Evolutionary conservation across 1,140 invertebrate genomes (phyloP), one percentile per base, ranked within the genome.

Genomic region (Drosophila teissieri): DNA sequence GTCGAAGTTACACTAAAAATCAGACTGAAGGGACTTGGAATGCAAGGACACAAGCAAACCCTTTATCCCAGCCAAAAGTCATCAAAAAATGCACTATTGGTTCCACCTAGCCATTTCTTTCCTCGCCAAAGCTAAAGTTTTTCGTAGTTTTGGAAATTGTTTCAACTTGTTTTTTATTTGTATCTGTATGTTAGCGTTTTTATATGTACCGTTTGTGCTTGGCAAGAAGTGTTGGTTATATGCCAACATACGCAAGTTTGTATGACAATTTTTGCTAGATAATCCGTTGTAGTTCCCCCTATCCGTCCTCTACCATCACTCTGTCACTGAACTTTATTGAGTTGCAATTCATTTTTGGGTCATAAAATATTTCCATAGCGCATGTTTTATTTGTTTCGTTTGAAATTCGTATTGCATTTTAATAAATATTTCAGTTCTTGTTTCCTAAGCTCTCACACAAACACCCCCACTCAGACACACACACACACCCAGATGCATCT

Each of bases 371-470:
- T 75, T 67, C 61, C 78, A 62, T 52, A 24, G 46, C 61, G 82
- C 82, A 86, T 86, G 83, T 88, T 70, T 78, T 70, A 78, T 88
- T 88, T 82, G 64, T 81, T 82, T 75, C 73, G 54, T 76, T 76
- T 76, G 17, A 58, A 76, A 54, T 76, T 75, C 72, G 53, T 57
- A 75, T 75, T 76, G 60, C 76, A 73, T 76, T 88, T 75, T 76
- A 65, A 86, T 86, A 88, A 83, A 88, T 82, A 86, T 86, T 86
- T 75, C 69, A 88, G 80, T 85, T 78, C 24, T 61, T 65, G 63
- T 82, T 81, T 55, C 64, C 61, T 73, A 77, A 77, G 74, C 55
- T 77, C 22, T 36, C 27, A 64, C 62, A 52, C 53, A 62, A 56
- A 62, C 45, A 56, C 34, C 27, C 15, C 48, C 45, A 19, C 22